Conservation (phyloP, 2,113 vertebrate genomes). For the Panurus biarmicus region DNA sequence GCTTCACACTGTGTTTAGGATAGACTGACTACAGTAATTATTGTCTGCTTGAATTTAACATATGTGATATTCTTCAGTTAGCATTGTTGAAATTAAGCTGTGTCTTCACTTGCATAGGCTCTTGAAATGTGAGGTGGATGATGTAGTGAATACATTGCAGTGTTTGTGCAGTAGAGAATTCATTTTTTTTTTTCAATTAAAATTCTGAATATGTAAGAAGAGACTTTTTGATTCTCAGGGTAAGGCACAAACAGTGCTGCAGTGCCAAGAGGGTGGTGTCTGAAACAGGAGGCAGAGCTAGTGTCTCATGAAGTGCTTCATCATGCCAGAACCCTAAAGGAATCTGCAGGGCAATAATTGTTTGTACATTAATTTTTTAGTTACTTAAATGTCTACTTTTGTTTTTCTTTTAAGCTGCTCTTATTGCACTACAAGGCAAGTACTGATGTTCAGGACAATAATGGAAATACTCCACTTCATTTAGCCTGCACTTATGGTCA, state of each 20-base stretch:
- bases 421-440: constrained; percentile 91
- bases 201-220: background rate
- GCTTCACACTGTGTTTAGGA: background rate
- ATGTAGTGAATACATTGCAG: background rate
- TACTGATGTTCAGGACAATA: constrained; percentile 87
- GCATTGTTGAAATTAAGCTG: background rate
- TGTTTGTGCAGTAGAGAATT: background rate
- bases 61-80: background rate
- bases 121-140: background rate
- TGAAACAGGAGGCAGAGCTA: background rate
- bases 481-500: constrained; percentile 92
- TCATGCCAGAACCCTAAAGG: background rate
- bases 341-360: background rate
- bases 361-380: background rate
- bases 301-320: background rate
- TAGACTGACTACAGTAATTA: background rate
- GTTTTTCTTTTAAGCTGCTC: constrained; percentile 76
- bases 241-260: background rate
- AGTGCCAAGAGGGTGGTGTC: background rate
- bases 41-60: background rate
- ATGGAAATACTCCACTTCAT: constrained; percentile 89
- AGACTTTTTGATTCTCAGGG: background rate
- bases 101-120: background rate
- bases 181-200: background rate
- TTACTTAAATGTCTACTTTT: background rate